Percentiles rank a stretch among this genome's conserved stretches.
Conservation (phyloP, 2,888 invertebrate species). For the Pocota personata region DNA sequence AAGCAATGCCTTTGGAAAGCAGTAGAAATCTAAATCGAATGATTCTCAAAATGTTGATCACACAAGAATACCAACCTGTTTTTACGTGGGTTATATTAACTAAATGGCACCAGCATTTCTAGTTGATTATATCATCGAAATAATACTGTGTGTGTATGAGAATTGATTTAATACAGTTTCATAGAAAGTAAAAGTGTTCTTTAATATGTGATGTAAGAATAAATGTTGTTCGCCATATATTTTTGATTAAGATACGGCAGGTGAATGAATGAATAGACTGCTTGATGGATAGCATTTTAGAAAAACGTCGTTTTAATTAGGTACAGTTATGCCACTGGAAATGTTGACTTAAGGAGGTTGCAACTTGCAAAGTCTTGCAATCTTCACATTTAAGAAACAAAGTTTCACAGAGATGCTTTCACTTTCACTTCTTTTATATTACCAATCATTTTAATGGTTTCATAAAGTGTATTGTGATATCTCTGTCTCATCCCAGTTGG, state of each 20-base stretch:
- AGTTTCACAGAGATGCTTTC: neutral
- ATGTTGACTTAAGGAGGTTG: neutral
- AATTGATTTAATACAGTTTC: constrained; percentile 5
- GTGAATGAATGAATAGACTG: neutral
- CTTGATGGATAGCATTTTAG: neutral
- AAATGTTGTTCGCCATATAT: neutral
- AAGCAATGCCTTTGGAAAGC: neutral
- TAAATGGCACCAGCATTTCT: constrained; percentile 40
- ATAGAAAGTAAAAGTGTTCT: constrained; percentile 22
- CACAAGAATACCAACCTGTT: constrained; percentile 33
- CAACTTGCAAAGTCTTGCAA: neutral
- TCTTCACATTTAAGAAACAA: neutral
- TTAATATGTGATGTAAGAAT: neutral
- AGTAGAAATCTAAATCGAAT: neutral
- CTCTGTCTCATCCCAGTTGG: neutral
- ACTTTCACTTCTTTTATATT: neutral
- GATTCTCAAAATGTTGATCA: neutral
- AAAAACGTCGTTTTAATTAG: neutral
- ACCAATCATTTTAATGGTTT: neutral
- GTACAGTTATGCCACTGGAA: neutral
- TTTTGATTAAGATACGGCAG: neutral
- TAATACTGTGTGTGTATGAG: neutral
- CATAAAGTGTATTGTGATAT: neutral
- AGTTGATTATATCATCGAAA: constrained; percentile 45
- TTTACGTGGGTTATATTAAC: constrained; percentile 25